Evolutionary conservation across 2,888 invertebrate species (phyloP).

Genomic region (Quadroppia sp.): DNA sequence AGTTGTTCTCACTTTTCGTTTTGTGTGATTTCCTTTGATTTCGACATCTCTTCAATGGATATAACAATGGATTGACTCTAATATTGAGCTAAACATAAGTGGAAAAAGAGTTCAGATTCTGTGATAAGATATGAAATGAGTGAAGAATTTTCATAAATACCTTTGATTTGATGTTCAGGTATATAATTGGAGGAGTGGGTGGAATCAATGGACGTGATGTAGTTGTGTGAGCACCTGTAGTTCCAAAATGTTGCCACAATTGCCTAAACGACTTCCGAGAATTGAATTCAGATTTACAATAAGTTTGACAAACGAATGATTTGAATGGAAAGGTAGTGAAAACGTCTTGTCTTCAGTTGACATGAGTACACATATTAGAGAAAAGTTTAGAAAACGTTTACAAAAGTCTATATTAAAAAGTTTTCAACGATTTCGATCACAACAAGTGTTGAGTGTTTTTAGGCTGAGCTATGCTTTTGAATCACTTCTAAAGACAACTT

Average conservation of each 20-base stretch:
- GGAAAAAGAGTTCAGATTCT: not conserved
- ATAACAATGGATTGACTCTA: not conserved
- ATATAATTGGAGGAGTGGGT: not conserved
- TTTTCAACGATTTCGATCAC: not conserved
- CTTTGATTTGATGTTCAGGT: not conserved
- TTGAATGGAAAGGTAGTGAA: not conserved
- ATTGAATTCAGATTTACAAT: constrained; percentile 37
- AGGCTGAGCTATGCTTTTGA: not conserved
- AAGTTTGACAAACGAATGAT: no score
- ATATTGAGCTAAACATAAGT: not conserved
- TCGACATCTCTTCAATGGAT: not conserved
- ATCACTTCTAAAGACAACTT: not conserved
- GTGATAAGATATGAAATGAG: no score
- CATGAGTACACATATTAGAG: constrained; percentile 27
- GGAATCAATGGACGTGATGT: constrained; percentile 70
- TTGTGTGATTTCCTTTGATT: constrained; percentile 8
- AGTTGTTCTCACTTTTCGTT: no score
- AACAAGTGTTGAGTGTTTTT: not conserved
- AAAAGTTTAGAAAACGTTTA: not conserved
- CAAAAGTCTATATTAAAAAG: not conserved
- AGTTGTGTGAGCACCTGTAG: constrained; percentile 74
- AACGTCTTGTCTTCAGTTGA: constrained; percentile 19
- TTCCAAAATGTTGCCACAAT: constrained; percentile 77
- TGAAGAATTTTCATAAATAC: no score
- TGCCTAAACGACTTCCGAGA: constrained; percentile 71